Evolutionary conservation across 2,888 invertebrate genomes (phyloP).

Genomic region (Amiota minor): DNA sequence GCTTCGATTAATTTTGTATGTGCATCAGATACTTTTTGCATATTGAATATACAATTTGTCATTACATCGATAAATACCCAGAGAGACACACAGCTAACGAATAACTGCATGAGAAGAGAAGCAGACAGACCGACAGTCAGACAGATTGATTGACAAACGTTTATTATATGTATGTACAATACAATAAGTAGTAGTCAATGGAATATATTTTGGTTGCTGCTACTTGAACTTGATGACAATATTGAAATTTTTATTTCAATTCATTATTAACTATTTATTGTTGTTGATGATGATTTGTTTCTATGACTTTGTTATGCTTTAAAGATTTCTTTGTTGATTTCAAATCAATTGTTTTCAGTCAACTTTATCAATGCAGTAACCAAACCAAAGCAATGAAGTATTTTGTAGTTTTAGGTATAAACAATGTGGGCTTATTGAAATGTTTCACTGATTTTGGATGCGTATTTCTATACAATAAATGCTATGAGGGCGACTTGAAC

Average conservation of each 20-base stretch:
- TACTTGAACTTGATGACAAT: not conserved
- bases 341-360: no score
- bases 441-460: not conserved
- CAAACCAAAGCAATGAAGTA: no score
- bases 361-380: no score
- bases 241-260: not conserved
- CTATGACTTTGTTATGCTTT: no score
- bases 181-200: not conserved
- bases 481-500: no score
- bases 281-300: not conserved
- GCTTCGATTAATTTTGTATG: slow-evolving; percentile 4
- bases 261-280: not conserved
- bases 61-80: slow-evolving; percentile 7
- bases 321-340: no score
- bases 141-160: no score
- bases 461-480: no score
- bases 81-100: not conserved
- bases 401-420: not conserved
- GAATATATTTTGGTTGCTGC: not conserved
- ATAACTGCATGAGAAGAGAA: not conserved
- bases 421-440: slow-evolving; percentile 4
- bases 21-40: slow-evolving; percentile 10
- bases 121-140: not conserved
- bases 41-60: slow-evolving; percentile 18
- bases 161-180: no score